Conservation (phyloP, 1,140 invertebrate species). For the Forficula auricularia region DNA sequence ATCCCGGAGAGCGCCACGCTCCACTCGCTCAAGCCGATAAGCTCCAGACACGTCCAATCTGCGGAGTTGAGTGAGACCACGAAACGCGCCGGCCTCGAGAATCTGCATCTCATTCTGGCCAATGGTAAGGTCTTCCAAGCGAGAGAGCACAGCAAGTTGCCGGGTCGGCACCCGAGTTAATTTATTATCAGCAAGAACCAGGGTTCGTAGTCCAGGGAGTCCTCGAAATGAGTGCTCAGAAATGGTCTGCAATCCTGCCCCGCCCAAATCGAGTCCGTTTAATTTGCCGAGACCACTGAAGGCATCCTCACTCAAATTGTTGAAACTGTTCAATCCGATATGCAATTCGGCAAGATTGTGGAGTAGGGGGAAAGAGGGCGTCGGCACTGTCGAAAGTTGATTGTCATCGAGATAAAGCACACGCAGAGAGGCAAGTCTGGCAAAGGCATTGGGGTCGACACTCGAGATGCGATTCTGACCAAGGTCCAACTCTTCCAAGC, state of each 20-base stretch:
- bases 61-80: slow-evolving; percentile 53
- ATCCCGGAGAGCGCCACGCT: slow-evolving; percentile 54
- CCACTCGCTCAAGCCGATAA: slow-evolving; percentile 44
- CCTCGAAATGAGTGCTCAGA: slow-evolving; percentile 56
- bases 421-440: slow-evolving; percentile 51
- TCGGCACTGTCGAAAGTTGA: slow-evolving; percentile 54
- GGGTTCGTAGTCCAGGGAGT: slow-evolving; percentile 45
- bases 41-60: slow-evolving; percentile 59
- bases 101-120: slow-evolving; percentile 63
- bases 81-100: slow-evolving; percentile 51
- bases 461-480: slow-evolving; percentile 68
- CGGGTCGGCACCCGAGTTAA: slow-evolving; percentile 53
- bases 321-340: slow-evolving; percentile 65
- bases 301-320: slow-evolving; percentile 47
- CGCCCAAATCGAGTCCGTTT: slow-evolving; percentile 56
- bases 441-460: slow-evolving; percentile 61
- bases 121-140: slow-evolving; percentile 59
- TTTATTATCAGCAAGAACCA: slow-evolving; percentile 64
- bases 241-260: slow-evolving; percentile 58
- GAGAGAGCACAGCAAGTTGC: slow-evolving; percentile 45
- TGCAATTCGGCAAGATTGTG: slow-evolving; percentile 63
- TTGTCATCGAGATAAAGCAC: slow-evolving; percentile 74
- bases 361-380: slow-evolving; percentile 46
- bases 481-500: slow-evolving; percentile 69
- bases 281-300: slow-evolving; percentile 57